A percentile compares a stretch with the other conserved stretches of the same genome.
Conservation (phyloP, 1,140 invertebrate species). For the Odontomachus brunneus region DNA sequence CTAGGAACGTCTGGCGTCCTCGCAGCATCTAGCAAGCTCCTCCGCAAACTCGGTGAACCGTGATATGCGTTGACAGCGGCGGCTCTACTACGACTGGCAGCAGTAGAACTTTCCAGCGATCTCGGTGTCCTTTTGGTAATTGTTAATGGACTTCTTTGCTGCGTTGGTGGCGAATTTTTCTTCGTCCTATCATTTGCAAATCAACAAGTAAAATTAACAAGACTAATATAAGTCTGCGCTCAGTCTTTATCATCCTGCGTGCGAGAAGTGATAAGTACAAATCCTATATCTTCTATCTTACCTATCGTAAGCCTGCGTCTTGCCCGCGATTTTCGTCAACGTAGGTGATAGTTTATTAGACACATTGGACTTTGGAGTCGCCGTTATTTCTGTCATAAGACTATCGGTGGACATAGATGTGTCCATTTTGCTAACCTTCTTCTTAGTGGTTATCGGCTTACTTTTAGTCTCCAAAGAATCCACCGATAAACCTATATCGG, state of each 20-base stretch:
- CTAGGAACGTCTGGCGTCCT: conserved; percentile 81
- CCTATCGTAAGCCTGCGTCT: conserved; percentile 73
- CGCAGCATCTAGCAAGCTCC: conserved; percentile 82
- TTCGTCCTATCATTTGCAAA: conserved; percentile 54
- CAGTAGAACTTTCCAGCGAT: conserved; percentile 81
- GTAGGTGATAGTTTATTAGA: conserved; percentile 82
- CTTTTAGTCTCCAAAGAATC: conserved; percentile 86
- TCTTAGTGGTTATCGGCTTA: conserved; percentile 81
- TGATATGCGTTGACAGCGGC: conserved; percentile 81
- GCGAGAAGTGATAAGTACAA: not conserved
- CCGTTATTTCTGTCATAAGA: conserved; percentile 79
- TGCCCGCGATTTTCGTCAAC: conserved; percentile 71
- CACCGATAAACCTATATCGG: conserved; percentile 84
- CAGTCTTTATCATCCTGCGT: no score
- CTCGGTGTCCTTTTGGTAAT: conserved; percentile 70
- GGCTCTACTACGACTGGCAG: conserved; percentile 82
- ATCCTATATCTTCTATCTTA: not conserved
- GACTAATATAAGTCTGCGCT: not conserved
- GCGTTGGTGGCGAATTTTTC: conserved; percentile 79
- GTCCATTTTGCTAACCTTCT: conserved; percentile 80
- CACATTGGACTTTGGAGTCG: conserved; percentile 77
- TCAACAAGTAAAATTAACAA: not conserved
- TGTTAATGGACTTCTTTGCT: conserved; percentile 77
- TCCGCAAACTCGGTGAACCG: conserved; percentile 80
- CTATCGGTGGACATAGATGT: conserved; percentile 83